Evolutionary conservation across 2,888 invertebrate species (phyloP), one percentile per base, ranked within the genome.

Genomic region (Rhagium mordax): DNA sequence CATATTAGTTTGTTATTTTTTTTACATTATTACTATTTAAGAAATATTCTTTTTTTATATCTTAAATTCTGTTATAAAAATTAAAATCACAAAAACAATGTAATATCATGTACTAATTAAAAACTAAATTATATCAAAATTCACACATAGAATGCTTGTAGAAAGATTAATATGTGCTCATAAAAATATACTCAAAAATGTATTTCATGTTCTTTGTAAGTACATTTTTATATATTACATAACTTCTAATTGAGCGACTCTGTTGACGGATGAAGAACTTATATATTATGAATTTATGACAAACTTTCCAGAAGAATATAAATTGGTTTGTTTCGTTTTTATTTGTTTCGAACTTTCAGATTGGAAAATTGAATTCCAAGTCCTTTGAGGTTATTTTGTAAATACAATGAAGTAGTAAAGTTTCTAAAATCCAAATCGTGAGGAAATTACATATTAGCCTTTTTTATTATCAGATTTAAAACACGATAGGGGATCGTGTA

Each of bases 341-440:
- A 70, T 70, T 70, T 70, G 64, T 74, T 70, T 70, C 61, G 64
- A 65, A 77, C 74, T 75, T 77, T 70, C 69, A 71, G 71, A 74
- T 77, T 68, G 77, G 71, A 71, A 77, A 77, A 75, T 77, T 75
- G 75, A 77, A 77, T 77, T 75, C 64, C 68, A 72, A 71, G 70
- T 74, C 77, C 77, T 77, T 74, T 74, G 75, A 71, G 77, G 75
- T 74, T 75, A 72, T 75, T 61, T 74, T 74, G 71, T 75, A 77
- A 77, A 77, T 73, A 75, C 72, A 75, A 70, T 70, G 24, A 55
- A 62, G 55, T 41, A 41, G 64, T 21, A 61, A 69, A 69, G 49
- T 69, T 51, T 29, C 27, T 4, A 18, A 27, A 51, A 60, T 51
- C 51, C 48, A 69, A 48, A 59, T 69, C 60, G 69, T 69, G 69